These are phyloP conservation scores for Mesocricetus auratus DNA, from an alignment of 2,113 vertebrate species.

Conservation along the genomic window DNA sequence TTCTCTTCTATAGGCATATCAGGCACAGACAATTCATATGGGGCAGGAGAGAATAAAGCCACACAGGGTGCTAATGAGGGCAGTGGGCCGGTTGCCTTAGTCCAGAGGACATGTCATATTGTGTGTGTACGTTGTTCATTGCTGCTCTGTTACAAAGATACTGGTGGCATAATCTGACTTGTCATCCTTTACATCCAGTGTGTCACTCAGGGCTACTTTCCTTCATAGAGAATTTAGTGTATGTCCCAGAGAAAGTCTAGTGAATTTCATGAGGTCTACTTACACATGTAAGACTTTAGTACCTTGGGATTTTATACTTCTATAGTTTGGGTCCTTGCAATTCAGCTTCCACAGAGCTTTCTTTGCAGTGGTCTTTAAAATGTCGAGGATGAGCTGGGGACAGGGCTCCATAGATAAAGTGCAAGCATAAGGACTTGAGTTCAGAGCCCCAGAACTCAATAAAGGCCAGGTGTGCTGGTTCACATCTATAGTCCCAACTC, in stretches of 20 bases:
- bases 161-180: background rate
- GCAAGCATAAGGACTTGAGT: background rate
- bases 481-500: background rate
- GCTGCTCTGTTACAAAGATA: background rate
- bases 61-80: background rate
- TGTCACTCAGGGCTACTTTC: background rate
- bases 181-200: background rate
- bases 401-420: background rate
- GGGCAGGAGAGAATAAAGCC: background rate
- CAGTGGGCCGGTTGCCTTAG: background rate
- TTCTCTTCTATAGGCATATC: background rate
- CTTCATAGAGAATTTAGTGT: background rate
- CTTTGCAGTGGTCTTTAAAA: background rate
- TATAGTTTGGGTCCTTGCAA: background rate
- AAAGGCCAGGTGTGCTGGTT: no score
- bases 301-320: background rate
- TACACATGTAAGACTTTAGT: conserved; percentile 37
- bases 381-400: background rate
- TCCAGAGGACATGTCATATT: background rate
- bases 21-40: background rate
- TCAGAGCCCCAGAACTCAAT: no score
- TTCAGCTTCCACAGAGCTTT: background rate
- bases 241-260: conserved; percentile 19
- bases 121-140: background rate
- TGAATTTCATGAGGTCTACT: background rate